phyloP scores from a whole-genome alignment of 2,113 vertebrate species.

The Caranx melampygus region DNA sequence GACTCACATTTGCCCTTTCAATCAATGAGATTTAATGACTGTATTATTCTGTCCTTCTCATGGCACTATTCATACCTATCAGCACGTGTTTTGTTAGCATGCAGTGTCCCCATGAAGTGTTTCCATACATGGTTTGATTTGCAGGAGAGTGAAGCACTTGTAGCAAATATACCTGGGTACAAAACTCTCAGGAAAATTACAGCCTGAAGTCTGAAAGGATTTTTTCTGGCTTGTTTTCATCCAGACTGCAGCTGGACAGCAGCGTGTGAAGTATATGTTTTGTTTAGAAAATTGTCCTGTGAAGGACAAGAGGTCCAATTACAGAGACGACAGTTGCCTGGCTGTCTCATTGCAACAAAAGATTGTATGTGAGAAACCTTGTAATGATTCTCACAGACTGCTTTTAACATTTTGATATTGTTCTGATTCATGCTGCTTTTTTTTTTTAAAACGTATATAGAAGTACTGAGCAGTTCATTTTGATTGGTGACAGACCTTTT shows the following conservation, averaged over 20 bases:
- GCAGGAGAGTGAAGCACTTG: slow-evolving; percentile 20
- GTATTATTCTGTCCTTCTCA: slow-evolving; percentile 44
- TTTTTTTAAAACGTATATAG: too few relatives aligned
- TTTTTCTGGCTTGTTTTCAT: slow-evolving; percentile 34
- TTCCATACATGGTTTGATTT: slow-evolving; percentile 30
- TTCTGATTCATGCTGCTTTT: neutral
- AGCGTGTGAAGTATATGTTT: slow-evolving; percentile 47
- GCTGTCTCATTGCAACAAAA: slow-evolving; percentile 11
- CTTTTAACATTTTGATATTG: slow-evolving; percentile 12
- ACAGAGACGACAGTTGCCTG: slow-evolving; percentile 8
- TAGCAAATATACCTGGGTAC: neutral
- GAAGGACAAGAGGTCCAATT: slow-evolving; percentile 69
- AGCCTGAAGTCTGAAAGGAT: slow-evolving; percentile 42
- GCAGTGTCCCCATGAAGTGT: slow-evolving; percentile 45
- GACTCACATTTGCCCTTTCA: slow-evolving; percentile 37
- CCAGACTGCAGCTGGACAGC: slow-evolving; percentile 33
- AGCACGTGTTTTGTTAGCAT: slow-evolving; percentile 24
- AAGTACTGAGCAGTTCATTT: neutral
- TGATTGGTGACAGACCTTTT: neutral
- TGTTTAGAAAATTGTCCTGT: slow-evolving; percentile 56
- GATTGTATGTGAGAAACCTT: slow-evolving; percentile 40
- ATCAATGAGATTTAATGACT: slow-evolving; percentile 45
- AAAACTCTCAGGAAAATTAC: slow-evolving; percentile 58
- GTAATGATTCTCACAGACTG: slow-evolving; percentile 10
- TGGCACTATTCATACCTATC: slow-evolving; percentile 41